Base-by-base conservation (phyloP, 2,113 vertebrate species). In the Pomatostomus ruficeps region DNA sequence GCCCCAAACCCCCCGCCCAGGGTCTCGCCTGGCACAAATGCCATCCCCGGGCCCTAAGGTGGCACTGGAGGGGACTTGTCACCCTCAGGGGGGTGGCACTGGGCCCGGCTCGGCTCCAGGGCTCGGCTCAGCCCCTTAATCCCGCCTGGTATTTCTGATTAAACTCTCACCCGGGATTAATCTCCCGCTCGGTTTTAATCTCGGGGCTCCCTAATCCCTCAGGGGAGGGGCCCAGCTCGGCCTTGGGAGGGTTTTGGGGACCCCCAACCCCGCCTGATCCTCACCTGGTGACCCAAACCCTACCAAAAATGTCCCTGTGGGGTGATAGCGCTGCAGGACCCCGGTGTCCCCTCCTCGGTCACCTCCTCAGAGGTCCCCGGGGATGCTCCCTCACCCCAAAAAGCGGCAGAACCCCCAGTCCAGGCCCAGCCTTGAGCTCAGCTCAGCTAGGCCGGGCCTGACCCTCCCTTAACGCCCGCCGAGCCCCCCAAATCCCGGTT, bases 111-210 rank as follows among this genome's bases (percentile, higher is more conserved):
- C 1, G 21, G 31, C 48, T 5, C 36, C 71, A 4, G 58, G 52
- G 63, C 66, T 88, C 67, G 2, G 4, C 3, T 0, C 46, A 38
- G 65, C 40, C 85, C 92, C 76, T 76, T 76, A 52, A 92, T 85
- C 89, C 67, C 3, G 11, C 7, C 93, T 85, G 86, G 78, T 19
- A 93, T 93, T 85, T 72, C 3, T 3, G n/a, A 23, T 36, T 38
- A 29, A 93, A 91, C 79, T 87, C 86, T 83, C n/a, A 10, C 68
- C 89, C 68, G 15, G 91, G 79, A 95, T 95, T 92, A 86, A 84
- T 77, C 72, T 77, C 63, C 89, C 1, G 6, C 28, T 79, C 38
- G 57, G 79, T 28, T 91, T 92, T 84, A 91, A 88, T 95, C 89
- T 58, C 25, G 28, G 71, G 78, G 82, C 15, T 55, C 5, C 5